These are phyloP conservation scores for Galagoides demidoff DNA, from an alignment of 2,797 vertebrate species.

Conservation along the genomic window DNA sequence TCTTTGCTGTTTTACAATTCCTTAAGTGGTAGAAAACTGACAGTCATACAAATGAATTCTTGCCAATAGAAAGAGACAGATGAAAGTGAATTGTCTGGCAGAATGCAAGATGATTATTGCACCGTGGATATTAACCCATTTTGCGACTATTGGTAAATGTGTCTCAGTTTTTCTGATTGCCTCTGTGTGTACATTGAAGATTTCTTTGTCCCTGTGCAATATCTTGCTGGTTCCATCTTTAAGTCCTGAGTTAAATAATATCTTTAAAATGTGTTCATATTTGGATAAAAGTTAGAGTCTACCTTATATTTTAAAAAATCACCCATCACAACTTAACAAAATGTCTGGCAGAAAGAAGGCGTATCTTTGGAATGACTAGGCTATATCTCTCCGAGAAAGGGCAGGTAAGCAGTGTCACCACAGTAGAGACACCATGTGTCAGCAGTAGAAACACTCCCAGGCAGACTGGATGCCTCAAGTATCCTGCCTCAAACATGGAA, in stretches of 20 bases:
- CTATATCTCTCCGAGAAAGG: neutral
- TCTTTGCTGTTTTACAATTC: neutral
- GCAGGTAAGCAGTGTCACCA: neutral
- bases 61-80: neutral
- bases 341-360: neutral
- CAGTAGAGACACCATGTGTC: neutral
- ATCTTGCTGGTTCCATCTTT: neutral
- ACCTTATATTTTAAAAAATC: neutral
- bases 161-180: neutral
- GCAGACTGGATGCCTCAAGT: neutral
- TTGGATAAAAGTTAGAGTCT: neutral
- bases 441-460: neutral
- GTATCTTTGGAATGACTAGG: neutral
- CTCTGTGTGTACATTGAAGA: neutral
- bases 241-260: neutral
- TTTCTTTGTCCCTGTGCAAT: neutral
- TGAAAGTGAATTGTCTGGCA: neutral
- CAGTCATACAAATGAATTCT: neutral
- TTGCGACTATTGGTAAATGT: neutral
- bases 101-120: neutral
- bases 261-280: neutral
- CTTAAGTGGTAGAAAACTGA: neutral
- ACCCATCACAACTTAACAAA: neutral
- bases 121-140: neutral
- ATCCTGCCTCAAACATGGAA: neutral